Evolutionary conservation across 2,888 invertebrate species (phyloP), one percentile per base, ranked within the genome.

Genomic region (Pheosia tremula): DNA sequence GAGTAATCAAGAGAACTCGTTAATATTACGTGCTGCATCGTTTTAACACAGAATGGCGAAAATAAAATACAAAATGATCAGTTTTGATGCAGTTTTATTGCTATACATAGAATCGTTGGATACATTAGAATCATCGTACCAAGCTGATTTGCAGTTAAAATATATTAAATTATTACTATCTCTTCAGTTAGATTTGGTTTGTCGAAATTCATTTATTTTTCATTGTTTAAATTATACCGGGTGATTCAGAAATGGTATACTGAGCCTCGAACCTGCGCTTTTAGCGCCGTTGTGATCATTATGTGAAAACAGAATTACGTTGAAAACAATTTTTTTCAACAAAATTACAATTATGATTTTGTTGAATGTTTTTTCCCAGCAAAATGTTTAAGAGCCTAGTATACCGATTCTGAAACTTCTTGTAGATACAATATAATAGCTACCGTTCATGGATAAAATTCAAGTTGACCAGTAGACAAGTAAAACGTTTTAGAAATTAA

Each of bases 201-300:
- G 70, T 71, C 64, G 73, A 85, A 85, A 86, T 85, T 83, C 85
- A 84, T 72, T 71, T 79, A 36, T 52, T 52, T 80, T 79, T 53
- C 68, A 67, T 74, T 24, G 10, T 65, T 66, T 71, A 68, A 70
- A 72, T 71, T 72, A 71, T 65, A 64, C 62, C 68, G 72, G 56
- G 60, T 68, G 24, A 24, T 24, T 24, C 24, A 24, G 24, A 24
- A 24, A 24, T 24, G 24, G 24, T 24, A 24, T 24, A 24, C 24
- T 24, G 24, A 24, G 24, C 24, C 24, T 24, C 24, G 24, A 24
- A 24, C 24, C 24, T 24, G 24, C 24, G 24, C 24, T 24, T 24
- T 24, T 24, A 24, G 24, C 24, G 24, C 24, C 24, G 24, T 24
- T 24, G 24, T 24, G 24, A 24, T 24, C 24, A 24, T 24, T 24